Conservation (phyloP, 1,140 invertebrate species). For the Panulirus ornatus region DNA sequence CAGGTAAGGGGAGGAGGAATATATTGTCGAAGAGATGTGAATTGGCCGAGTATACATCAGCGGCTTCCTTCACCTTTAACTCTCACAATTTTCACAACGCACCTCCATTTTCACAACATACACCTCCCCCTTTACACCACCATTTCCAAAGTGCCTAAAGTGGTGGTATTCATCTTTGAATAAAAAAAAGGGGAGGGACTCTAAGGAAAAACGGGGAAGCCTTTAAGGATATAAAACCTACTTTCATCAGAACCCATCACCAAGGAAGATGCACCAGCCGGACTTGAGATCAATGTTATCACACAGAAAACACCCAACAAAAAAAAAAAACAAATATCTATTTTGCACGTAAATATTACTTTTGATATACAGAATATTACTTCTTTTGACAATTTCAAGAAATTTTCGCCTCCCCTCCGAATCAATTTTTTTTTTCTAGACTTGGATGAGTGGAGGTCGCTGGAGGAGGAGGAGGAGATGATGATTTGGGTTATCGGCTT, state of each 20-base stretch:
- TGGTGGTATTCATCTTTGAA: constrained; percentile 31
- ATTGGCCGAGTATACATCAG: constrained; percentile 27
- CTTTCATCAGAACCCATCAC: constrained; percentile 26
- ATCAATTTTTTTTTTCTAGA: too few species aligned
- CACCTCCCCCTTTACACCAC: constrained; percentile 34
- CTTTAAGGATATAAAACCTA: not conserved
- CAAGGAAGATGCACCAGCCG: too few species aligned
- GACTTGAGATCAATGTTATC: too few species aligned
- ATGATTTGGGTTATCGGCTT: not conserved
- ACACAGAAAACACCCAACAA: not conserved
- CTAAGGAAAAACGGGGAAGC: constrained; percentile 8
- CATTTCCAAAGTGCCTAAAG: constrained; percentile 40
- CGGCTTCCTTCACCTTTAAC: constrained; percentile 31
- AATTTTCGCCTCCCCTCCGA: too few species aligned
- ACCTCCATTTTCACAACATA: constrained; percentile 29
- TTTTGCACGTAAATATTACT: not conserved
- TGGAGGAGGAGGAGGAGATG: not conserved
- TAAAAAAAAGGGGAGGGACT: not conserved
- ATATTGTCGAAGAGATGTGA: constrained; percentile 1
- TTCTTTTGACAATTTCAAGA: not conserved
- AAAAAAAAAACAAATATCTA: not conserved
- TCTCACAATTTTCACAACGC: constrained; percentile 18
- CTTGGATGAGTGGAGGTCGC: too few species aligned
- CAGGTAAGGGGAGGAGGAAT: constrained; percentile 26
- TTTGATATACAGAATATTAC: not conserved